Base-by-base conservation (phyloP, 2,888 invertebrate genomes). In the Macrophya alboannulata region DNA sequence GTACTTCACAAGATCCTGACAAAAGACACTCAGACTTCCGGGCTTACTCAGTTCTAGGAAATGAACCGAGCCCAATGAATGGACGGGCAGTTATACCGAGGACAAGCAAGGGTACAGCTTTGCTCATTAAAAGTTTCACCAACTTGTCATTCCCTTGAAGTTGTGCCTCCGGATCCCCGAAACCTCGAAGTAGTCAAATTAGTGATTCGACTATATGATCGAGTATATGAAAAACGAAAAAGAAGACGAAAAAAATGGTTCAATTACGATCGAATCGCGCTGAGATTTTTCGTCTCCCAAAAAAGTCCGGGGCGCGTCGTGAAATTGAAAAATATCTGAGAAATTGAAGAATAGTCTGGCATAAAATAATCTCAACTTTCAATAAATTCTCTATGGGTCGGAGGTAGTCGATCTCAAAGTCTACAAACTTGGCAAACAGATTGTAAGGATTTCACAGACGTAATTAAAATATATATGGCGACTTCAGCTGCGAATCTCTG, bases 51-150 rank as follows among this genome's bases (percentile, higher is more conserved):
- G 51, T 12, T 43, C 81, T 81, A 43, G 62, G 40, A 43, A 21
- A 62, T 81, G 40, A 81, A 62, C 15, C 62, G 62, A 21, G 8
- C 62, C 77, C 25, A 31, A 48, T 59, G 12, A 62, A 81, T 37
- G 62, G 62, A 62, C 40, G 31, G 40, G 74, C n/a, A 55, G 12
- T 55, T 25, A 37, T 55, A 59, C 79, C 59, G 15, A 81, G 21
- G 12, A 81, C 15, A 59, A 65, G 48, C 45, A 48, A 45, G 31
- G 71, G 48, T 59, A 48, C 83, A 48, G 68, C 8, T 81, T 25
- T 71, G 83, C 83, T 83, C 83, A 48, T 83, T 83, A 83, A 83
- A 83, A 83, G 68, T 83, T 83, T 83, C 83, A 37, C 48, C 68
- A 45, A 51, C 68, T 83, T 37, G 83, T 83, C 83, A 71, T 12